phyloP scores from a whole-genome alignment of 2,888 invertebrate species.

The Girardia tigrina region DNA sequence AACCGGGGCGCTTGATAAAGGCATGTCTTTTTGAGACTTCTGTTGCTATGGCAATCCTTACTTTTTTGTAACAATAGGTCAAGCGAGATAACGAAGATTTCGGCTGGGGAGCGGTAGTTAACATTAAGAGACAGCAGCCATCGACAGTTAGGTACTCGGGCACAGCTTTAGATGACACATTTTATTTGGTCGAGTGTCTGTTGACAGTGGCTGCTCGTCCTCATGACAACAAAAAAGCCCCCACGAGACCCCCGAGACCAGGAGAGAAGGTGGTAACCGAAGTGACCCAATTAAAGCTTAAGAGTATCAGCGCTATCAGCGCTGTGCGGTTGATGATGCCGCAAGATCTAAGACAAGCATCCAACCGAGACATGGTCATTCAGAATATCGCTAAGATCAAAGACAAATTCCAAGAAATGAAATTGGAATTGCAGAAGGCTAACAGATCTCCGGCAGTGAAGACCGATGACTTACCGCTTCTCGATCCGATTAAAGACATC shows the following conservation, averaged over 20 bases:
- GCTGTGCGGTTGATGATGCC: conserved; percentile 78
- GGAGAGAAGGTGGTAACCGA: conserved; percentile 49
- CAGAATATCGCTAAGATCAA: conserved; percentile 48
- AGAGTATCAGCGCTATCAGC: conserved; percentile 56
- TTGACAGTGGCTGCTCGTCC: conserved; percentile 30
- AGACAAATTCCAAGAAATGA: conserved; percentile 60
- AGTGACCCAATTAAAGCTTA: conserved; percentile 40
- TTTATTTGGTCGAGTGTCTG: conserved; percentile 35
- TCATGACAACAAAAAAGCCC: conserved; percentile 33
- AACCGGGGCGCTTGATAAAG: conserved; percentile 79
- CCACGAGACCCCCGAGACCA: conserved; percentile 40
- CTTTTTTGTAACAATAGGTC: conserved; percentile 53
- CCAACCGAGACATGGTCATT: conserved; percentile 69
- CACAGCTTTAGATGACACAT: not conserved
- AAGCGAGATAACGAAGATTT: conserved; percentile 71
- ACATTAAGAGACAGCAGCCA: conserved; percentile 63
- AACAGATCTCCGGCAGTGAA: conserved; percentile 49
- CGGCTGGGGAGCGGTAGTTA: conserved; percentile 90
- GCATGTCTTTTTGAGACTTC: conserved; percentile 52
- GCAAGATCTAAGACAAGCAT: conserved; percentile 69
- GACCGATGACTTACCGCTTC: conserved; percentile 67
- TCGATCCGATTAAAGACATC: conserved; percentile 91
- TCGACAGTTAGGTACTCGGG: not conserved
- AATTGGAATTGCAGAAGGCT: not conserved
- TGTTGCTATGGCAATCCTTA: not conserved